Evolutionary conservation across 2,888 invertebrate genomes (phyloP), one percentile per base, ranked within the genome.

Genomic region (Hirtodrosophila cameraria): DNA sequence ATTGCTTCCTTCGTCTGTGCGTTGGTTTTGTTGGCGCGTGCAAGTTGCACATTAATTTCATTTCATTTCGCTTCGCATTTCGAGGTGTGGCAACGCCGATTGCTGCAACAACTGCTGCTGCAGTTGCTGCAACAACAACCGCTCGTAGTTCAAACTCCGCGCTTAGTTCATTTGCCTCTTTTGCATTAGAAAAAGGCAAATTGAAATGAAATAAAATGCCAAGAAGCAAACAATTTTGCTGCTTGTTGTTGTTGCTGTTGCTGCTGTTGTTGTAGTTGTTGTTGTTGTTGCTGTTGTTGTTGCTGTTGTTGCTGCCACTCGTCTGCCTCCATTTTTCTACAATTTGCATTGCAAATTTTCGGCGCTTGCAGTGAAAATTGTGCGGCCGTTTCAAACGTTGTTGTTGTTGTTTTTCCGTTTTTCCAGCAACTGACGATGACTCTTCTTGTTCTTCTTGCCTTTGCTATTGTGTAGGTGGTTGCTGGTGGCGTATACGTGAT

Each of bases 11-110:
- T 55, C 13, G 53, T 33, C 42, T 41, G 58, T 59, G 71, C 54
- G 60, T 61, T 61, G 68, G 63, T 48, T 48, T 60, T 72, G 81
- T 58, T 82, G 87, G 80, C 81, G 88, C 87, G 75, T 77, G 88
- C 84, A 75, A 79, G 84, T 73, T 82, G 86, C 82, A 82, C 82
- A 87, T 82, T 86, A 86, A 86, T 86, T 86, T 79, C 78, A 86
- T 81, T 84, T 84, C 64, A 78, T 73, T 79, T 84, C 57, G 70
- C 64, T 30, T 75, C 72, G 72, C 76, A 58, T 71, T 86, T 84
- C 49, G 87, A 88, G 83, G 83, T 83, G 83, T 83, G 88, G 88
- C 87, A 87, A 77, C 60, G 64, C 63, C 80, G 74, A 85, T 87
- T 85, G 83, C 58, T 54, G 65, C 69, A 50, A 49, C 73, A 63